Conservation (phyloP, 2,113 vertebrate genomes). For the Bostrychus sinensis region DNA sequence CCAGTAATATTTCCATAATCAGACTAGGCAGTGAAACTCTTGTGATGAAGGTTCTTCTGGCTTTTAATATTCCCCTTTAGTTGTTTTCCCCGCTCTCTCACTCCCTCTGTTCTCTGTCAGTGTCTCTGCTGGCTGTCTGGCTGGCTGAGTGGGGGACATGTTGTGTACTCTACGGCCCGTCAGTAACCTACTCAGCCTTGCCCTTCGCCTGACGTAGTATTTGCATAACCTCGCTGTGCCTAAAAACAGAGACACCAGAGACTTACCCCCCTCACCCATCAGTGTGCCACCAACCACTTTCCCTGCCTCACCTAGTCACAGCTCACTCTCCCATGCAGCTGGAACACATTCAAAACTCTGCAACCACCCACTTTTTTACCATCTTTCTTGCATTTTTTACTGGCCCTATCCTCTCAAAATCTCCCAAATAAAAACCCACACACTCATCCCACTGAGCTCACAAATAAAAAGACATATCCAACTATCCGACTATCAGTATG, state of each 20-base stretch:
- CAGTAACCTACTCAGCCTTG: slow-evolving; percentile 85
- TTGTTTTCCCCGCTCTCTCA: slow-evolving; percentile 17
- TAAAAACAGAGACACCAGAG: slow-evolving; percentile 71
- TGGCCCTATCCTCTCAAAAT: slow-evolving; percentile 13
- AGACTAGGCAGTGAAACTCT: slow-evolving; percentile 40
- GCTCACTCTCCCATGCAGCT: slow-evolving; percentile 65
- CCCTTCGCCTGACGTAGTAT: slow-evolving; percentile 80
- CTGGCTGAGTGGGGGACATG: slow-evolving; percentile 80
- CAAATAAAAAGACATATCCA: slow-evolving; percentile 13
- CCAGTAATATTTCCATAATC: slow-evolving; percentile 43
- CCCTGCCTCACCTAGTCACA: slow-evolving; percentile 49
- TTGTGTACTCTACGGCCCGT: slow-evolving; percentile 84
- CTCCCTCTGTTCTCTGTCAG: slow-evolving; percentile 73
- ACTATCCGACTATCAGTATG: slow-evolving; percentile 35
- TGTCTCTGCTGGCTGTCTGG: slow-evolving; percentile 71
- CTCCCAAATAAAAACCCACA: slow-evolving; percentile 19
- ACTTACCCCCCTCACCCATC: slow-evolving; percentile 45
- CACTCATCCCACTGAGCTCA: neutral
- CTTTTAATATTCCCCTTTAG: slow-evolving; percentile 61
- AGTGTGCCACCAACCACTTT: slow-evolving; percentile 54
- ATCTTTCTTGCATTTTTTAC: slow-evolving; percentile 36
- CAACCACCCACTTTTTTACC: slow-evolving; percentile 12
- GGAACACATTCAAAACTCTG: slow-evolving; percentile 52
- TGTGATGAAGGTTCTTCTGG: slow-evolving; percentile 33
- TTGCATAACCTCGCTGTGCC: slow-evolving; percentile 82